Base-by-base conservation (phyloP, 1,140 invertebrate species). In the Trissolcus basalis region DNA sequence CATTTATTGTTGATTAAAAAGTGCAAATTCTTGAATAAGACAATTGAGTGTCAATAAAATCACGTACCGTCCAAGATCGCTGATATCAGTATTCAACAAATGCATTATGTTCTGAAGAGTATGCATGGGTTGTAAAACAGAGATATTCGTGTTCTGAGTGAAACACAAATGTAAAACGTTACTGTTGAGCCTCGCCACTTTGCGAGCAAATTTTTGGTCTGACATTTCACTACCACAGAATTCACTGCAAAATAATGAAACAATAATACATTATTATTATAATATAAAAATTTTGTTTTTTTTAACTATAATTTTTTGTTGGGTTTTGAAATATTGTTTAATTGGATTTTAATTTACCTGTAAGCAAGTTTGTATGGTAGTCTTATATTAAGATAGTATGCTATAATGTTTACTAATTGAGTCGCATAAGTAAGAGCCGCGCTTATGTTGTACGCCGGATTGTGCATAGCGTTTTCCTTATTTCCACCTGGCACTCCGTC, bases 91-190 rank as follows among this genome's bases (percentile, higher is more conserved):
- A 82, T 94, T 91, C 33, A 95, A 85, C 69, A 96, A 90, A 58
- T 91, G 89, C 61, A 94, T 86, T 15, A 96, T 83, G 87, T 96
- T 96, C 74, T 92, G 91, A 33, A 96, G 83, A 0, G 94, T 94
- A 80, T 92, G 91, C 79, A 91, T 90, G 16, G 94, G 91, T 82
- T 92, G 90, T 15, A 96, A 81, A 4, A 90, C 83, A 9, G 90
- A 86, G 16, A 91, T 81, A 80, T 93, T 90, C 9, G 95, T 92
- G 78, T 93, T 92, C 86, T 96, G 94, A 1, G 92, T 92, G 73
- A 95, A 92, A 83, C 95, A 96, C 60, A 96, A 85, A 86, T 95
- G 93, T 74, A 96, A 86, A 44, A 96, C 91, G 82, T 96, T 96
- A 55, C 93, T 91, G 87, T 96, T 96, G 12, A 96, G 89, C 59